These are phyloP conservation scores for Seriola dumerili DNA, from an alignment of 2,113 vertebrate genomes.

Conservation along the genomic window DNA sequence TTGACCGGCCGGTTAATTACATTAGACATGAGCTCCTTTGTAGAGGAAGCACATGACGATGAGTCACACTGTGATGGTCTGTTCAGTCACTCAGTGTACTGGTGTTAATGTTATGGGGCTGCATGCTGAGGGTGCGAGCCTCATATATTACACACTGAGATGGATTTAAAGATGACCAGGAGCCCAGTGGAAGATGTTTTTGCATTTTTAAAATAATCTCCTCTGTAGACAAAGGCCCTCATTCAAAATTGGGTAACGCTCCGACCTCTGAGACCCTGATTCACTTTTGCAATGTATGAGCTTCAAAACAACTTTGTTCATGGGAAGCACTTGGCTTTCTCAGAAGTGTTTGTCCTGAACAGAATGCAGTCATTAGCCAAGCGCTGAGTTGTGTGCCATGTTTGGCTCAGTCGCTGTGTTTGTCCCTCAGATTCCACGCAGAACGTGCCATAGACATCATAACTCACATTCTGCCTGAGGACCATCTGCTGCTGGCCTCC, in stretches of 20 bases:
- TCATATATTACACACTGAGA: background rate
- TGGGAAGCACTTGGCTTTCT: conserved; percentile 15
- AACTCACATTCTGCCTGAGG: conserved; percentile 99
- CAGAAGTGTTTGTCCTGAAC: conserved; percentile 49
- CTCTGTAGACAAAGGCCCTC: background rate
- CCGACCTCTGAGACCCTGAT: conserved; percentile 19
- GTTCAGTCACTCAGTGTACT: background rate
- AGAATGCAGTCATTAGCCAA: conserved; percentile 14
- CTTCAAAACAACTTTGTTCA: conserved; percentile 26
- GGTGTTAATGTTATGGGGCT: background rate
- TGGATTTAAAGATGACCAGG: background rate
- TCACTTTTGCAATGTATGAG: background rate
- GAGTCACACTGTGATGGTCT: conserved; percentile 20
- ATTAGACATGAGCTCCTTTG: background rate
- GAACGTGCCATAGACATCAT: conserved; percentile 99
- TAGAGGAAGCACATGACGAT: conserved; percentile 15
- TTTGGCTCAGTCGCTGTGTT: conserved; percentile 35
- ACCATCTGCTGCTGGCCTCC: conserved; percentile 97
- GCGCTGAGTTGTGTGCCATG: conserved; percentile 1
- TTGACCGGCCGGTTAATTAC: conserved; percentile 9
- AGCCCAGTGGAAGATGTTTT: background rate
- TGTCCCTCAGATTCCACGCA: conserved; percentile 92
- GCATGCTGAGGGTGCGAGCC: background rate
- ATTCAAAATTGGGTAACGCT: conserved; percentile 11
- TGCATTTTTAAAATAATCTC: background rate